These are phyloP conservation scores for Acanthisitta chloris DNA, from an alignment of 2,113 vertebrate species.

Conservation along the genomic window DNA sequence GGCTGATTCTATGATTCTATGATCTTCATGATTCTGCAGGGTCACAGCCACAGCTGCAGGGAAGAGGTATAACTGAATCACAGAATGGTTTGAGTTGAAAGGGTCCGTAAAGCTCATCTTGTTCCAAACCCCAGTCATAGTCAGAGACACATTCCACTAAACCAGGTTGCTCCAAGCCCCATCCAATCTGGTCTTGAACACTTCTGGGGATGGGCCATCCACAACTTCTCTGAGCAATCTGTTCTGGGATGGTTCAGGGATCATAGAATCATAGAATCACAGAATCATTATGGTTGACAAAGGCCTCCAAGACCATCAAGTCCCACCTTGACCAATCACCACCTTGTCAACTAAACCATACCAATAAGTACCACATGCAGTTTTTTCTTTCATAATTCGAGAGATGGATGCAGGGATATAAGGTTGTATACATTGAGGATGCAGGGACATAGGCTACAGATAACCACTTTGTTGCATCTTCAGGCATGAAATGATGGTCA, in stretches of 20 bases:
- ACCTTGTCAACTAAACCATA: no score
- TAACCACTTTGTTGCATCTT: not conserved
- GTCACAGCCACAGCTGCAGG: fast-evolving
- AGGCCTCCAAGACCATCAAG: no score
- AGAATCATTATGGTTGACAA: no score
- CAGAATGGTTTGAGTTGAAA: not conserved
- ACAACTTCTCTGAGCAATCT: no score
- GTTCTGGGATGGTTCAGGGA: not conserved
- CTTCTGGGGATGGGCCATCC: not conserved
- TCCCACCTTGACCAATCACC: no score
- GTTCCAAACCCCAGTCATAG: not conserved
- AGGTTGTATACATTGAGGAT: no score
- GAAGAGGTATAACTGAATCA: fast-evolving
- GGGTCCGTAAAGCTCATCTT: not conserved
- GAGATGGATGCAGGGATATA: not conserved
- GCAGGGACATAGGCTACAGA: not conserved
- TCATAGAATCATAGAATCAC: no score
- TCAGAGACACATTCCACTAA: not conserved
- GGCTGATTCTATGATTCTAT: not conserved
- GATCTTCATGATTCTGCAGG: not conserved
- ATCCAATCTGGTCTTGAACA: fast-evolving
- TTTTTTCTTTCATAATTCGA: no score
- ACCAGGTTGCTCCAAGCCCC: fast-evolving
- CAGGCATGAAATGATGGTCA: not conserved
- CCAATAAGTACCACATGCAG: no score